Base-by-base conservation (phyloP, 30 jellyfish, hydroid and myxozoan species). In the Sanderia malayensis region DNA sequence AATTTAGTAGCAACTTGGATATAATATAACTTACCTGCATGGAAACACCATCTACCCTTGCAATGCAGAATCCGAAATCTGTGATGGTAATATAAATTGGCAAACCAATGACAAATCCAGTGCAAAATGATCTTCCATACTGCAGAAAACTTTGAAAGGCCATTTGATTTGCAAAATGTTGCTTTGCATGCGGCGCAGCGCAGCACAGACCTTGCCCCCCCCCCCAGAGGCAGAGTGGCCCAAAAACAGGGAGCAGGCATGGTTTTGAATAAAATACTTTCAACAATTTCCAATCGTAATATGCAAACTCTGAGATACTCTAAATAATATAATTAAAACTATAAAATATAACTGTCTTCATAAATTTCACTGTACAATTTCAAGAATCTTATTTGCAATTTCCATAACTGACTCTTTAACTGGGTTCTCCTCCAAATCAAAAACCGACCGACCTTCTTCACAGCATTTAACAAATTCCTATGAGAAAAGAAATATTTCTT, bases 1-100 rank as follows among this genome's bases (percentile, higher is more conserved):
- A 6, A 37, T 37, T 37, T 37, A 37, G 52, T 13, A 37, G 13
- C 52, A 37, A 37, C 52, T n/a, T n/a, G n/a, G n/a, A n/a, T n/a
- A n/a, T n/a, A n/a, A n/a, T n/a, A n/a, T n/a, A 37, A 37, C 13
- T 37, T 70, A 82, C 94, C 94, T 90, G 96, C 98, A 90, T 90
- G 9, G 98, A 90, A 6, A 93, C 70, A 4, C 98, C 98, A 47
- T 90, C 98, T 23, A 90, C 98, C 7, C 98, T 79, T 7, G 98
- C 98, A 3, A 90, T 45, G 68, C 94, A 83, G 34, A 63, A 76
- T 30, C 88, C 79, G n/a, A 64, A 67, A 84, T 90, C 98, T 23
- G 94, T 78, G 18, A 83, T 1, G 0, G 98, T 90, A 9, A 90
- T 62, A 57, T 90, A 90, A n/a, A 83, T 52, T 13, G 98, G 98